Percentiles rank a stretch among this genome's conserved stretches.
phyloP scores from a whole-genome alignment of 2,888 invertebrate species.

The Limenitis camilla region DNA sequence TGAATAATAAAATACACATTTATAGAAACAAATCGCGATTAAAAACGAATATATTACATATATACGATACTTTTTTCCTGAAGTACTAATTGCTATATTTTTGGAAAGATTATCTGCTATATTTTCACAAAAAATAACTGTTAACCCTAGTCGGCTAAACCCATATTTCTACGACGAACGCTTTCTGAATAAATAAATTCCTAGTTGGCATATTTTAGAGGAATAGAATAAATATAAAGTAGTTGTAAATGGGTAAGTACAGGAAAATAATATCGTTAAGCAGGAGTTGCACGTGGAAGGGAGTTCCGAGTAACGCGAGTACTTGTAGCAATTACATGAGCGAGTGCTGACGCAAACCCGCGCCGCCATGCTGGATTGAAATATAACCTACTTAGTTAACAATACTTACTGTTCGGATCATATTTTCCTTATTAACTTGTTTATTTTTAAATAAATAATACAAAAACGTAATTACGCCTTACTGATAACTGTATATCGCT shows the following conservation, averaged over 20 bases:
- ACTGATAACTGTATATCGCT: conserved; percentile 3
- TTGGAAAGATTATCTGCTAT: too few species aligned
- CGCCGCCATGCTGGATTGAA: conserved; percentile 27
- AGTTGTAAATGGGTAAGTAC: conserved; percentile 41
- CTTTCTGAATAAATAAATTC: conserved; percentile 8
- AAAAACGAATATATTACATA: too few species aligned
- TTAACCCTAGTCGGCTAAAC: conserved; percentile 8
- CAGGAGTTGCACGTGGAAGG: conserved; percentile 49
- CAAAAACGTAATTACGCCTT: background rate
- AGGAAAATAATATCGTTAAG: conserved; percentile 49
- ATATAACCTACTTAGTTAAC: conserved; percentile 30
- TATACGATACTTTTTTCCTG: too few species aligned
- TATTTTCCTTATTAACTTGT: conserved; percentile 42
- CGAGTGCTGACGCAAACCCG: conserved; percentile 31
- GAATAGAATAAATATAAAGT: conserved; percentile 33
- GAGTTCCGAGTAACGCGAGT: conserved; percentile 45
- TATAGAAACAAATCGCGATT: too few species aligned
- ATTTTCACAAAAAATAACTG: too few species aligned
- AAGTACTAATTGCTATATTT: too few species aligned
- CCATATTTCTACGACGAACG: conserved; percentile 2
- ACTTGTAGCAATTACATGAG: conserved; percentile 27
- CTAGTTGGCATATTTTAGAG: conserved; percentile 21
- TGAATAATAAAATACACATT: too few species aligned
- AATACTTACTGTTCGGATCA: conserved; percentile 26
- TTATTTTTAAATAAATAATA: conserved; percentile 21